A percentile compares a stretch with the other conserved stretches of the same genome.
Evolutionary conservation across 2,888 invertebrate species (phyloP).

Genomic region (Andrena minutula): DNA sequence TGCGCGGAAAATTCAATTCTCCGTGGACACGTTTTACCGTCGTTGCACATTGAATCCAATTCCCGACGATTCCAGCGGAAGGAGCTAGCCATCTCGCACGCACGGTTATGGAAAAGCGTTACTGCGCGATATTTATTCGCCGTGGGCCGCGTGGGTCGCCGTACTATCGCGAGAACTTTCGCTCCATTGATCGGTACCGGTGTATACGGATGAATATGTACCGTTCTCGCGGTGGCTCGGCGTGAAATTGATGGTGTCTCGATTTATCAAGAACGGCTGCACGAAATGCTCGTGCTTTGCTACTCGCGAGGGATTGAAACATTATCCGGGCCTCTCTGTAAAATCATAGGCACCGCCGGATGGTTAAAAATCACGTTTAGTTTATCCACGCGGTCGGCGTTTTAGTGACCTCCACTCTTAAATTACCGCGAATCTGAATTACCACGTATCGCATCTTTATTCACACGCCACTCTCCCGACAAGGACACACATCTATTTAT

Average conservation of each 20-base stretch:
- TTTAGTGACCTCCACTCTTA: constrained; percentile 10
- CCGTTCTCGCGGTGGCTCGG: constrained; percentile 8
- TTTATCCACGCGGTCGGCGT: not conserved
- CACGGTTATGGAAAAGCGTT: constrained; percentile 1
- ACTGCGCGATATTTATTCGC: constrained; percentile 4
- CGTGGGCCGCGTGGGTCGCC: not conserved
- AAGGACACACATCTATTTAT: constrained; percentile 62
- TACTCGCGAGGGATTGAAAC: constrained; percentile 3
- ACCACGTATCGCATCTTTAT: constrained; percentile 48
- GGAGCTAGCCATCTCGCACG: not conserved
- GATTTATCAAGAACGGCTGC: constrained; percentile 20
- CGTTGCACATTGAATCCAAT: not conserved
- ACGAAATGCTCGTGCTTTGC: not conserved
- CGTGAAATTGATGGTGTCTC: constrained; percentile 22
- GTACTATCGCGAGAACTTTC: not conserved
- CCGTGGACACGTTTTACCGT: not conserved
- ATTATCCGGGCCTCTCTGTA: not conserved
- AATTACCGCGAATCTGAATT: constrained; percentile 52
- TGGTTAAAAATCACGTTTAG: constrained; percentile 32
- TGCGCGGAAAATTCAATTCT: not conserved
- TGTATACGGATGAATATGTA: not conserved
- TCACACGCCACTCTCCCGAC: constrained; percentile 39
- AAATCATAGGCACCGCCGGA: constrained; percentile 15
- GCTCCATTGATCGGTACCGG: not conserved
- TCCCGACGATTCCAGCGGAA: not conserved